Evolutionary conservation across 1,140 invertebrate species (phyloP), one percentile per base, ranked within the genome.

Genomic region (Drosophila lini): DNA sequence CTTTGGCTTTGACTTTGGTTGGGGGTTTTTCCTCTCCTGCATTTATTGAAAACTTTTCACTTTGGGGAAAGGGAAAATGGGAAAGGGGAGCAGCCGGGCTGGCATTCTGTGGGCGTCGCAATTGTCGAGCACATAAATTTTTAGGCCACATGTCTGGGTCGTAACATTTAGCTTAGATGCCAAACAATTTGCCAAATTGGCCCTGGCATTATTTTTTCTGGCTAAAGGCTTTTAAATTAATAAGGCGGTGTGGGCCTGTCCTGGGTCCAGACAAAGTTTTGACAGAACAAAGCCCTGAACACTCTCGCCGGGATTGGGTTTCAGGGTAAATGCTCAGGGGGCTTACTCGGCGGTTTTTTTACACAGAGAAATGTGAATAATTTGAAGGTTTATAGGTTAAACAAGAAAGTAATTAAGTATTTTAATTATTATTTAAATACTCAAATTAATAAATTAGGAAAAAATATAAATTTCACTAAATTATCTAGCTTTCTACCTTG

Each of bases 171-270:
- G 59, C 81, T 76, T 74, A 63, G 70, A 71, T 71, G 62, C 50
- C 75, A 82, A 76, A 71, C 84, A 83, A 88, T 84, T 88, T 89
- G 52, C 50, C 59, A 88, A 88, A 88, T 84, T 89, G 75, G 58
- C 80, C 74, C 52, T 58, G 68, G 57, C 60, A 64, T 81, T 68
- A 71, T 74, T 50, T 56, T 78, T 60, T 71, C 65, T 59, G 68
- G 40, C 74, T 68, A 79, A 78, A 61, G 71, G 57, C 78, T 80
- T 74, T 84, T 74, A 69, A 74, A 74, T 77, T 78, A 85, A 85
- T 81, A 75, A 56, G 52, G 32, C 71, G 58, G 58, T 34, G 34
- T 22, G 59, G 52, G 19, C 32, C 22, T 3, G 13, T 36, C 45
- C 19, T 28, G 36, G 47, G 41, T 63, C 44, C 64, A 70, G 48